These are phyloP conservation scores for Phaethornis superciliosus DNA, from an alignment of 2,113 vertebrate species.

Conservation along the genomic window DNA sequence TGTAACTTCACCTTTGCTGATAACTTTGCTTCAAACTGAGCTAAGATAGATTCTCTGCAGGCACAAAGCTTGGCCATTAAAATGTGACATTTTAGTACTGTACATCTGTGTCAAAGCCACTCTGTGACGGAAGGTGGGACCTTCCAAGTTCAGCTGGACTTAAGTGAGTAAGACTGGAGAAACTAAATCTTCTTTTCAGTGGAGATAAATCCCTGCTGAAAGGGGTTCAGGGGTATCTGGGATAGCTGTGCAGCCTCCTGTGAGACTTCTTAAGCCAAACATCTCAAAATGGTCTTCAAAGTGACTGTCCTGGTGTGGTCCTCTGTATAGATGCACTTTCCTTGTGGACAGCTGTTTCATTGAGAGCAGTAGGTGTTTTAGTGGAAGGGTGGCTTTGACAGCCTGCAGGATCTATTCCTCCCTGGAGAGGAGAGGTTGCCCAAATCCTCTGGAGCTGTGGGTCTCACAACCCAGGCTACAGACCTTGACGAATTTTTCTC, in stretches of 20 bases:
- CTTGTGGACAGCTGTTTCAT: not conserved
- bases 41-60: not conserved
- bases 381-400: not conserved
- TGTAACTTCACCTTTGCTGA: not conserved
- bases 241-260: not conserved
- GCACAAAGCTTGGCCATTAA: not conserved
- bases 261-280: not conserved
- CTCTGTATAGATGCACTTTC: not conserved
- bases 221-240: not conserved
- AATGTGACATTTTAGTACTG: not conserved
- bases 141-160: not conserved
- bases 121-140: not conserved
- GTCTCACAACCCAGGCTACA: not conserved
- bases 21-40: not conserved
- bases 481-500: not conserved
- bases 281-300: not conserved
- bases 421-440: not conserved
- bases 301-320: accelerated
- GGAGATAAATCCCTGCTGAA: not conserved
- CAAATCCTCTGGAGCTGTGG: not conserved
- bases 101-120: accelerated
- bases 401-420: not conserved
- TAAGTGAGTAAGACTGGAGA: not conserved
- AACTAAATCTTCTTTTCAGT: not conserved
- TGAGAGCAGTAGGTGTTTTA: not conserved